Conservation (phyloP, 64 coral and sea anemone genomes). For the Stichodactyla helianthus region DNA sequence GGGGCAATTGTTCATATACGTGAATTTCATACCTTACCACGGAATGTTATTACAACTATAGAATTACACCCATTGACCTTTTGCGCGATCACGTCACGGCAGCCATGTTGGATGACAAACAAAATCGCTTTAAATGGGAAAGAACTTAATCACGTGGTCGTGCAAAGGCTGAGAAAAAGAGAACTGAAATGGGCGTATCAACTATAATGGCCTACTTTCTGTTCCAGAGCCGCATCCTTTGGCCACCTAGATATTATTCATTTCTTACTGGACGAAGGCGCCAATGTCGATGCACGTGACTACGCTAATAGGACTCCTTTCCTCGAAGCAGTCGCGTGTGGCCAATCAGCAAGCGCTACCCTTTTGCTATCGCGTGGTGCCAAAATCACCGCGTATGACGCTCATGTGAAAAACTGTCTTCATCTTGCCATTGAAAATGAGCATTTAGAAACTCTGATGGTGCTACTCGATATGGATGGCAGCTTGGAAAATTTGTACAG, state of each 20-base stretch:
- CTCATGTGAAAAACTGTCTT: constrained; percentile 65
- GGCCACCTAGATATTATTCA: constrained; percentile 1
- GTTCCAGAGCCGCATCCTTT: neutral
- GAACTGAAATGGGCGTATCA: no score
- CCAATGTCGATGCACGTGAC: constrained; percentile 54
- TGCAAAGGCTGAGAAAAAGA: no score
- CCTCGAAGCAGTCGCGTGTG: constrained; percentile 52
- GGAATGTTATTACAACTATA: no score
- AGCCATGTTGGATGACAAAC: no score
- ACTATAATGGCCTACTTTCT: neutral
- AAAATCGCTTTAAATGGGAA: no score
- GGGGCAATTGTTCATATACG: no score
- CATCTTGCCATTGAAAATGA: constrained; percentile 78
- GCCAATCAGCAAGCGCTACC: constrained; percentile 32
- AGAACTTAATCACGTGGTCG: no score
- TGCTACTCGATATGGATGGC: constrained; percentile 42
- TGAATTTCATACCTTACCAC: no score
- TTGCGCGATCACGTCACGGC: no score
- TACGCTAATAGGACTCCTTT: constrained; percentile 54
- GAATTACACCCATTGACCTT: no score
- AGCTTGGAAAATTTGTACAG: constrained; percentile 38
- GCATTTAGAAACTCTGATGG: constrained; percentile 34
- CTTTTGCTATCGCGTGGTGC: constrained; percentile 47
- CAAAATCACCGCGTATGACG: constrained; percentile 36
- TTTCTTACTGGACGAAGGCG: constrained; percentile 44